These are phyloP conservation scores for Trisateles emortualis DNA, from an alignment of 2,888 invertebrate species.

Conservation along the genomic window DNA sequence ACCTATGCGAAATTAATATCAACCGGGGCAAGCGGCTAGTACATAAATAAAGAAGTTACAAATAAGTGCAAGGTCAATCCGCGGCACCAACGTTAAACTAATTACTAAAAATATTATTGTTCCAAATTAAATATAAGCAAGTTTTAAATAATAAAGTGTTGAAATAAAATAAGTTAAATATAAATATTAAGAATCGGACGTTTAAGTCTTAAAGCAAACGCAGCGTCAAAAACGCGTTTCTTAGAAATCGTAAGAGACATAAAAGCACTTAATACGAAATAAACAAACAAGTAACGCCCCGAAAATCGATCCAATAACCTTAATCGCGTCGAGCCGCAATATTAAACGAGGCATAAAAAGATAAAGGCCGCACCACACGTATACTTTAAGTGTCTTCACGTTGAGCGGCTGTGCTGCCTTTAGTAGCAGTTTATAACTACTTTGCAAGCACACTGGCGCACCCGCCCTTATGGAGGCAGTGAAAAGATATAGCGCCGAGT, in stretches of 20 bases:
- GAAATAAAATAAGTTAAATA: too few relatives aligned
- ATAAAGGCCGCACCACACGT: constrained; percentile 66
- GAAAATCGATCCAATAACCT: constrained; percentile 62
- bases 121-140: too few relatives aligned
- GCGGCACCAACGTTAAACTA: too few relatives aligned
- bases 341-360: constrained; percentile 64
- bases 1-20: too few relatives aligned
- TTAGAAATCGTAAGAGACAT: constrained; percentile 50
- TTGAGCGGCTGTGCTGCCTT: constrained; percentile 55
- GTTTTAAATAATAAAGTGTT: too few relatives aligned
- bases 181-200: constrained; percentile 23
- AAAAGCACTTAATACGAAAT: constrained; percentile 57
- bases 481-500: constrained; percentile 76
- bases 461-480: constrained; percentile 75
- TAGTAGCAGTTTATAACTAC: constrained; percentile 75
- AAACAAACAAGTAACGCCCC: constrained; percentile 57
- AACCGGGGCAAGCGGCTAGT: too few relatives aligned
- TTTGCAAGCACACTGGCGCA: constrained; percentile 66
- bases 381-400: constrained; percentile 59
- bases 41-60: too few relatives aligned
- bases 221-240: constrained; percentile 38
- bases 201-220: constrained; percentile 38
- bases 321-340: constrained; percentile 59
- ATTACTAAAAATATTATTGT: too few relatives aligned
- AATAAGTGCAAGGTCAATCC: too few relatives aligned